A percentile compares a stretch with the other conserved stretches of the same genome.
These are phyloP conservation scores for Hydrozoanthus tunicans DNA, from an alignment of 64 coral and sea anemone species.

Conservation along the genomic window DNA sequence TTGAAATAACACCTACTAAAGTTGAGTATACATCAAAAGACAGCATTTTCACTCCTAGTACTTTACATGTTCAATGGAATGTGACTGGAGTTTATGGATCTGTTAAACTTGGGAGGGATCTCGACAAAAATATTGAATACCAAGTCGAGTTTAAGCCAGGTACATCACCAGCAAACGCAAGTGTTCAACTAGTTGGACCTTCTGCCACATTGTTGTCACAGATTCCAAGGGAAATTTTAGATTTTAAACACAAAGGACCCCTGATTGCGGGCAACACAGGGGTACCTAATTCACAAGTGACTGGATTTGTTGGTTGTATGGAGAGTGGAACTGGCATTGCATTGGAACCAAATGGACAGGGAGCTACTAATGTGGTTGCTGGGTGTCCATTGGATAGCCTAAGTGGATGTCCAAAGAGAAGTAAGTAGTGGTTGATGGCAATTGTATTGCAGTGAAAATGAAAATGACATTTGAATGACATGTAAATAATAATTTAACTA, in stretches of 20 bases:
- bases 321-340: slow-evolving; percentile 28
- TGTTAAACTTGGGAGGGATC: slow-evolving; percentile 21
- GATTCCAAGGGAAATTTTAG: slow-evolving; percentile 13
- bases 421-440: neutral
- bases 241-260: slow-evolving; percentile 18
- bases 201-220: slow-evolving; percentile 12
- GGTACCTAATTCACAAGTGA: neutral
- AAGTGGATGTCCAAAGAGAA: slow-evolving; percentile 35
- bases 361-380: neutral
- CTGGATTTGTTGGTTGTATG: slow-evolving; percentile 53
- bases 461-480: neutral
- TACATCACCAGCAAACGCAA: neutral
- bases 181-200: slow-evolving; percentile 31
- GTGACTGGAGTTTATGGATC: slow-evolving; percentile 2
- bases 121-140: slow-evolving; percentile 61
- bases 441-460: neutral
- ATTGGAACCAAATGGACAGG: slow-evolving; percentile 1
- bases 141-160: slow-evolving; percentile 48
- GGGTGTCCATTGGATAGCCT: slow-evolving; percentile 10
- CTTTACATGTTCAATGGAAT: slow-evolving; percentile 34
- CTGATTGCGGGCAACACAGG: slow-evolving; percentile 43
- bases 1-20: slow-evolving; percentile 41
- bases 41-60: slow-evolving; percentile 48
- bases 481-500: too few species aligned
- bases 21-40: slow-evolving; percentile 32